phyloP scores from a whole-genome alignment of 2,888 invertebrate species.

The Ornithoptera priamus region DNA sequence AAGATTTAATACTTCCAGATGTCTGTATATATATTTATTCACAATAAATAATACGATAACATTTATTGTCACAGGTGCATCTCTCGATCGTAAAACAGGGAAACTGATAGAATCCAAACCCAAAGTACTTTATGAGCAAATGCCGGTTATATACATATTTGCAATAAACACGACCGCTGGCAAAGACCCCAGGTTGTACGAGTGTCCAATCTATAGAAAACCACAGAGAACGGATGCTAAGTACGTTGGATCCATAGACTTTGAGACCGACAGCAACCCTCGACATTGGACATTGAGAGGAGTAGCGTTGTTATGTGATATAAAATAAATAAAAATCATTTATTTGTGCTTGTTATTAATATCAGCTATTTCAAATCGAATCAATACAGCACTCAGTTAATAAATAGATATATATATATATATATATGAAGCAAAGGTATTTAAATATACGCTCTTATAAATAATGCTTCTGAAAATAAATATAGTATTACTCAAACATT shows the following conservation, averaged over 20 bases:
- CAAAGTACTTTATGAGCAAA: conserved; percentile 95
- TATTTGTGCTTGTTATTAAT: not conserved
- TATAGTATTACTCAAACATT: not conserved
- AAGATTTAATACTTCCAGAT: no score
- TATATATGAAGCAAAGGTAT: not conserved
- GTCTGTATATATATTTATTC: no score
- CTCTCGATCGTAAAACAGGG: conserved; percentile 91
- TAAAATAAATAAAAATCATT: conserved; percentile 83
- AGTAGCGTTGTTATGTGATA: conserved; percentile 97
- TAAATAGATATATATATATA: conserved; percentile 2
- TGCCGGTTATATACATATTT: conserved; percentile 98
- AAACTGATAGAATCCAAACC: conserved; percentile 95
- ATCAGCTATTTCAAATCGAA: not conserved
- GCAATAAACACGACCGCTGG: conserved; percentile 96
- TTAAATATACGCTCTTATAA: conserved; percentile 7
- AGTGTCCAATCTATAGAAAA: conserved; percentile 98
- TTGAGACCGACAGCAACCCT: conserved; percentile 95
- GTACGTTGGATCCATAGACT: conserved; percentile 96
- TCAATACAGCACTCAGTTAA: conserved; percentile 2
- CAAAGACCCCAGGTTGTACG: conserved; percentile 94
- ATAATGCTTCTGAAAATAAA: conserved; percentile 3
- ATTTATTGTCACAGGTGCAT: conserved; percentile 80
- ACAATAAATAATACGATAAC: no score
- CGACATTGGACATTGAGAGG: conserved; percentile 97
- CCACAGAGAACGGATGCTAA: conserved; percentile 96